phyloP scores from a whole-genome alignment of 2,888 invertebrate species.

The Patella caerulea region DNA sequence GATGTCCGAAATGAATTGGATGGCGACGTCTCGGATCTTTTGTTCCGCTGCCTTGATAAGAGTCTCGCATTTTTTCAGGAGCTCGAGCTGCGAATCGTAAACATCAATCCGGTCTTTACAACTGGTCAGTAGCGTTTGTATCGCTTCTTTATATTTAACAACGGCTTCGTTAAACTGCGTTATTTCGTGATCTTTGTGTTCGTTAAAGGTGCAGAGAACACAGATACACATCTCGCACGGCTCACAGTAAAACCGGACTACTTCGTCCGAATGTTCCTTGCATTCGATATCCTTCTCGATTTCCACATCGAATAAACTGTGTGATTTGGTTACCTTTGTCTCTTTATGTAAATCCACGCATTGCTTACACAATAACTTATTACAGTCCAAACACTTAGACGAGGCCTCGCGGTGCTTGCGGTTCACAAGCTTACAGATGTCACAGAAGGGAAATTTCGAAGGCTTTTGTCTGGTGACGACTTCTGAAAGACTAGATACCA shows the following conservation, averaged over 20 bases:
- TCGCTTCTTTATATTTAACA: conserved; percentile 69
- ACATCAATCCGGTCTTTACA: conserved; percentile 67
- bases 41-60: conserved; percentile 69
- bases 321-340: conserved; percentile 70
- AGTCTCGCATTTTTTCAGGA: conserved; percentile 63
- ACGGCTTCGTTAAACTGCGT: conserved; percentile 69
- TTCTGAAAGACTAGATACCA: conserved; percentile 71
- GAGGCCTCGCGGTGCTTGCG: conserved; percentile 69
- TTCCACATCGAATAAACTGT: conserved; percentile 71
- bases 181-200: conserved; percentile 70
- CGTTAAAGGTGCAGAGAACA: conserved; percentile 72
- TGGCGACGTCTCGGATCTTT: conserved; percentile 68
- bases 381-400: conserved; percentile 72
- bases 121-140: conserved; percentile 61
- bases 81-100: conserved; percentile 64
- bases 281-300: conserved; percentile 72
- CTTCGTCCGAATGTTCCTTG: conserved; percentile 70
- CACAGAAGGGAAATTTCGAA: conserved; percentile 71
- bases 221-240: conserved; percentile 71
- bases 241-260: conserved; percentile 72
- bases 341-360: conserved; percentile 70
- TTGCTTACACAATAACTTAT: conserved; percentile 69
- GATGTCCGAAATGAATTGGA: conserved; percentile 69
- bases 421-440: conserved; percentile 71
- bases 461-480: conserved; percentile 67